Conservation (phyloP, 2,888 invertebrate species). For the Brachynemurus nebulosus region DNA sequence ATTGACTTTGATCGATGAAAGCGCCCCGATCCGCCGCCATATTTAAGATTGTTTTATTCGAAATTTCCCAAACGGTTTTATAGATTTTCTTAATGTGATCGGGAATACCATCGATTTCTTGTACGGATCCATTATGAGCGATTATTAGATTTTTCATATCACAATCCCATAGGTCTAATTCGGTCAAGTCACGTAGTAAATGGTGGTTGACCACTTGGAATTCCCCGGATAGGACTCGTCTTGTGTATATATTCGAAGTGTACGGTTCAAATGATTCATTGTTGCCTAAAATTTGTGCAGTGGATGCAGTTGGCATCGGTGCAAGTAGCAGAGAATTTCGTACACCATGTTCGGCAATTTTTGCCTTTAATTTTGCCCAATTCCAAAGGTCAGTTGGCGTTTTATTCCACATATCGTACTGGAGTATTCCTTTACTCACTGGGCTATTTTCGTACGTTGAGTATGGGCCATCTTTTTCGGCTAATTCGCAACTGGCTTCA, state of each 20-base stretch:
- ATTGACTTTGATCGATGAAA: conserved; percentile 97
- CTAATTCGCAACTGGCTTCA: conserved; percentile 90
- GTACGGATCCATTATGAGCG: conserved; percentile 83
- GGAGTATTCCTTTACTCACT: conserved; percentile 87
- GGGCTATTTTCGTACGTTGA: conserved; percentile 87
- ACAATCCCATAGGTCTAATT: conserved; percentile 83
- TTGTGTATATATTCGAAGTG: conserved; percentile 91
- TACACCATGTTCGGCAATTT: conserved; percentile 78
- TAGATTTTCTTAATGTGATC: conserved; percentile 73
- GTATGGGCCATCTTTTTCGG: conserved; percentile 71
- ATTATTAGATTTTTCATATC: conserved; percentile 92
- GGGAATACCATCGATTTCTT: conserved; percentile 74
- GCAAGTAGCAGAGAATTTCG: conserved; percentile 88
- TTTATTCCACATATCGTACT: conserved; percentile 97
- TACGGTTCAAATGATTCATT: conserved; percentile 98
- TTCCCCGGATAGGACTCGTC: conserved; percentile 90
- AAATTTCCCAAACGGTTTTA: conserved; percentile 96
- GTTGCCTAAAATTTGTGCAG: conserved; percentile 97
- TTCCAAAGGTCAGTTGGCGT: conserved; percentile 73
- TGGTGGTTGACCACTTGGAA: conserved; percentile 96
- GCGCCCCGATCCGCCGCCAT: conserved; percentile 98
- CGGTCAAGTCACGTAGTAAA: conserved; percentile 82
- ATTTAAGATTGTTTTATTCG: conserved; percentile 80
- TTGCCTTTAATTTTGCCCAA: conserved; percentile 69
- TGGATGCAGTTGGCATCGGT: conserved; percentile 98